Base-by-base conservation (phyloP, 2,797 vertebrate genomes). In the Typhlichthys subterraneus region DNA sequence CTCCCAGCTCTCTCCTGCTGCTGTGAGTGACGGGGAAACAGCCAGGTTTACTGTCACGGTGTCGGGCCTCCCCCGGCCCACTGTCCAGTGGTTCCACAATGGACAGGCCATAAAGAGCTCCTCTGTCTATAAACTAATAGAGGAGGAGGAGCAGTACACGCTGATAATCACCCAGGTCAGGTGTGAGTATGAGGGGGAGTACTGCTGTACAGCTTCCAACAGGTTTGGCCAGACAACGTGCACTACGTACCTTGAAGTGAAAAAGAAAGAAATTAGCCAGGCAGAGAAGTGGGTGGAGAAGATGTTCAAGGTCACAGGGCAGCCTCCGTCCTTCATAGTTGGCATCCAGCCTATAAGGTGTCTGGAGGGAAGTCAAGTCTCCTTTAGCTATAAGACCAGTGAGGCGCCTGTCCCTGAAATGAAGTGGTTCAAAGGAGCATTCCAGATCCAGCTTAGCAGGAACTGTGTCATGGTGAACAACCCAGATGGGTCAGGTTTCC, bases 81-180 rank as follows among this genome's bases (percentile, higher is more conserved):
- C 91, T 51, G 90, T 97, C 76, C 92, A 95, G 31, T 99, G 96
- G 95, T 94, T 94, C 78, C 95, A 94, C 76, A 95, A 95, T 13
- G 91, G 92, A 5, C 67, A 53, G 5, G 59, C 85, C 14, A 80
- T 99, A 71, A 88, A 64, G 2, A 80, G 91, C 61, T 94, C 94
- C 12, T 70, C 78, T 4, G 75, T 91, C 11, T 94, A 92, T 77
- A 93, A 84, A 51, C 83, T 96, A 77, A 84, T 94, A 31, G 95
- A 95, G 76, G 93, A 95, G 50, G 91, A 85, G 71, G 91, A 93
- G 52, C 92, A 94, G 67, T 92, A 94, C 69, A 95, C 91, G 29
- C 85, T 97, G 75, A 92, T 96, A 15, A 95, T 99, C 63, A 91
- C 89, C 0, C 73, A 89, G 48, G 90, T 90, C 2, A 93, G 86